Evolutionary conservation across 2,113 vertebrate species (phyloP), one percentile per base, ranked within the genome.

Genomic region (Melanerpes aurifrons): DNA sequence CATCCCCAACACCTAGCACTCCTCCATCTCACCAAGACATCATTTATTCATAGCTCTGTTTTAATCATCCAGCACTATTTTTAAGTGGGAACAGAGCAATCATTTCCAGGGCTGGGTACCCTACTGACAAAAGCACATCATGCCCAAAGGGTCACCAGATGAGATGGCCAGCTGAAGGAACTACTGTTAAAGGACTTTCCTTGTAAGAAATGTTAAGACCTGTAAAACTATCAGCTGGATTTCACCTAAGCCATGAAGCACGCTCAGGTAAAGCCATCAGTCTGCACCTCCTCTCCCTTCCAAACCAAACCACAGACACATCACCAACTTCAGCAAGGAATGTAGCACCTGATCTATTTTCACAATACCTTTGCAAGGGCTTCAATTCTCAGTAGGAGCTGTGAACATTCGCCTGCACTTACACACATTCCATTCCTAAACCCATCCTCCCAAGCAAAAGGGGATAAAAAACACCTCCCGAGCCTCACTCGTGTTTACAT

Each of bases 401-500:
- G 92, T 31, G 86, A 94, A 70, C 61, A 62, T 89, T 21, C 86
- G 78, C 83, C 74, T 48, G 76, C 69, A 71, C 5, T n/a, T 62
- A 31, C 62, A 56, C 64, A 56, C 29, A 3, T 71, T 66, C 67
- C 3, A 70, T 31, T 72, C n/a, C 80, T 72, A 87, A 94, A 92
- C 89, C 82, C 93, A 94, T 93, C 90, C 83, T 96, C 35, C 64
- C 5, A 47, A 72, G 89, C 78, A 77, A 90, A 91, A 58, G 82
- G 80, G 86, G 75, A 14, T 91, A 92, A 94, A 77, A 95, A 78
- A 94, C 40, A 63, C 10, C 94, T 73, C 63, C 76, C 79, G 71
- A 94, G 82, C n/a, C 79, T 83, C 88, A 79, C 78, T 40, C 86
- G 81, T 61, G 90, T 93, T 90, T 91, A 95, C 50, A 93, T 66